Conservation (phyloP, 2,797 vertebrate genomes). For the Mionectes olivaceus region DNA sequence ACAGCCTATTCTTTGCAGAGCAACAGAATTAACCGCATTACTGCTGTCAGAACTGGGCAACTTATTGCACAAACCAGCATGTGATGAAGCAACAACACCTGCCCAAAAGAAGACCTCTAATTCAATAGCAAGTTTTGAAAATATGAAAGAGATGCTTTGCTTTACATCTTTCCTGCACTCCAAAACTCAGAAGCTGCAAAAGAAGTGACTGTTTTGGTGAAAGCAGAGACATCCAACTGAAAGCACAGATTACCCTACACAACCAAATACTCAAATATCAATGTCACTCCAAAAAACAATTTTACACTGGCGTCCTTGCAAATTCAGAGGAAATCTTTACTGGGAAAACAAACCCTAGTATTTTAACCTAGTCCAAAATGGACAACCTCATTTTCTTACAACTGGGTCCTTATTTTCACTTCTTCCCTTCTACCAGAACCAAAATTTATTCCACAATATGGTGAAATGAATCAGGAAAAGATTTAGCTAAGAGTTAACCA, state of each 20-base stretch:
- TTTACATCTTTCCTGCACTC: background rate
- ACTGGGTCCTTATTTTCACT: background rate
- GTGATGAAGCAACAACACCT: background rate
- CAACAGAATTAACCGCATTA: background rate
- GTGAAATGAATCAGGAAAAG: background rate
- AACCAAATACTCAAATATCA: background rate
- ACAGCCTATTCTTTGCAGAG: background rate
- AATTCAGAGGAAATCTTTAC: background rate
- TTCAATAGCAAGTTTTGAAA: background rate
- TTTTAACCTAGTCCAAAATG: background rate
- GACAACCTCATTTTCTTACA: background rate
- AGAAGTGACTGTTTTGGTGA: background rate
- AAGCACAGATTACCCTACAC: background rate
- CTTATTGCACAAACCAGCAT: background rate
- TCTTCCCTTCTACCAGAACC: background rate
- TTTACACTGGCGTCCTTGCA: background rate
- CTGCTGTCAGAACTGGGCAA: background rate
- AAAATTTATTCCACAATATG: background rate
- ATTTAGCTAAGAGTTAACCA: background rate
- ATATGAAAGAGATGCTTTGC: background rate
- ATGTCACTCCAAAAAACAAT: background rate
- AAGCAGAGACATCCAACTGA: background rate
- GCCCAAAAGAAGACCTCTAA: background rate
- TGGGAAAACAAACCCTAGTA: background rate
- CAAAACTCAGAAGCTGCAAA: background rate